A percentile compares a stretch with the other conserved stretches of the same genome.
These are phyloP conservation scores for Florisuga fusca DNA, from an alignment of 2,797 vertebrate species.

Conservation along the genomic window DNA sequence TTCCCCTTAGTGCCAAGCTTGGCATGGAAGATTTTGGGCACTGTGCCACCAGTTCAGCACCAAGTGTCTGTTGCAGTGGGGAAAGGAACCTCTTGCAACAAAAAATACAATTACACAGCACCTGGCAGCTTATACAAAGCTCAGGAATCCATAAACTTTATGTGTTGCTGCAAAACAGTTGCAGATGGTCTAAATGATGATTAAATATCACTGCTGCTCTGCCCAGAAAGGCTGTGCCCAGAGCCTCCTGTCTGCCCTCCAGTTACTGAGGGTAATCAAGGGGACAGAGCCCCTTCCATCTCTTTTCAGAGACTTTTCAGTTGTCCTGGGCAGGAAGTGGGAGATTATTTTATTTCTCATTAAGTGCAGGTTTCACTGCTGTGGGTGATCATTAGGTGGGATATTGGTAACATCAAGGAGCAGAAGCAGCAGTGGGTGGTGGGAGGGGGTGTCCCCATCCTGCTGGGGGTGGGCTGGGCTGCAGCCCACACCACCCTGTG, in stretches of 20 bases:
- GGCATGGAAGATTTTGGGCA: slow-evolving; percentile 35
- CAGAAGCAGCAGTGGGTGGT: no score
- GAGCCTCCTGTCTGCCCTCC: slow-evolving; percentile 39
- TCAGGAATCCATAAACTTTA: slow-evolving; percentile 63
- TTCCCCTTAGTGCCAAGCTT: slow-evolving; percentile 34
- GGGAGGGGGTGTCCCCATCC: no score
- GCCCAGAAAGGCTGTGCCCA: slow-evolving; percentile 37
- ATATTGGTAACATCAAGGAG: no score
- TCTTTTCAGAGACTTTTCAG: slow-evolving; percentile 7
- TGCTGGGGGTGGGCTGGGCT: no score
- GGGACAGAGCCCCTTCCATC: slow-evolving; percentile 37
- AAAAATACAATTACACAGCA: slow-evolving; percentile 52
- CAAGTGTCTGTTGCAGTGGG: slow-evolving; percentile 32
- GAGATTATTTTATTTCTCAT: slow-evolving; percentile 29
- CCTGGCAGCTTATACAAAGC: slow-evolving; percentile 64
- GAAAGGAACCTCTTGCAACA: slow-evolving; percentile 9
- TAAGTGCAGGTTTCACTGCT: neutral
- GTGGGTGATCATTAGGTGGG: neutral
- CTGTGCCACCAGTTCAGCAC: slow-evolving; percentile 28
- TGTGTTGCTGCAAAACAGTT: slow-evolving; percentile 64
- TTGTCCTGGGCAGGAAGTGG: neutral
- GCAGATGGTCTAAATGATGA: slow-evolving; percentile 75
- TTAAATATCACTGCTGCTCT: slow-evolving; percentile 65
- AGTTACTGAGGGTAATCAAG: slow-evolving; percentile 50
- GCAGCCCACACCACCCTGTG: no score